Conservation (phyloP, 35 echinoderm and acorn worm species). For the Holothuria glaberrima region DNA sequence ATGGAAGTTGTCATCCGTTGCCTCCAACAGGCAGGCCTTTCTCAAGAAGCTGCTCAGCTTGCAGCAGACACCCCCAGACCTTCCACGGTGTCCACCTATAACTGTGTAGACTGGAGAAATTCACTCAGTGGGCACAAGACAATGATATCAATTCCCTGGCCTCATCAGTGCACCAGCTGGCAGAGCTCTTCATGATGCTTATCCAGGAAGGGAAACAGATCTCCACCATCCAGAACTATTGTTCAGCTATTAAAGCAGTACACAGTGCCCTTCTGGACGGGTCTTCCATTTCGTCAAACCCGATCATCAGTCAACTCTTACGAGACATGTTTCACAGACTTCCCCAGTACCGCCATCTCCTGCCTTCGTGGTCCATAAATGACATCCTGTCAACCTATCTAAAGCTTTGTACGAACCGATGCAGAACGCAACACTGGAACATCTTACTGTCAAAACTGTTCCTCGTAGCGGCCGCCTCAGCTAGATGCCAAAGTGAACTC, state of each 20-base stretch:
- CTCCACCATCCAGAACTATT: constrained; percentile 28
- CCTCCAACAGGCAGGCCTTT: neutral
- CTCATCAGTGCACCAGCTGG: neutral
- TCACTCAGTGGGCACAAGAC: neutral
- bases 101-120: neutral
- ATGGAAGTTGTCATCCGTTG: no score
- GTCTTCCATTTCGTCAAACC: neutral
- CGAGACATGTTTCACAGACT: constrained; percentile 32
- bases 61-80: neutral
- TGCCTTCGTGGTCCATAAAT: constrained; percentile 48
- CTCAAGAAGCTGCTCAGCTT: neutral
- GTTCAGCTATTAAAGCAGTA: constrained; percentile 30
- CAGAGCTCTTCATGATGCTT: constrained; percentile 34
- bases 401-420: no score
- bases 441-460: no score
- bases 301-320: neutral
- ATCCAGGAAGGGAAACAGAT: neutral
- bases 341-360: neutral
- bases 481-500: no score
- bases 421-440: no score
- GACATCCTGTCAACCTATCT: neutral
- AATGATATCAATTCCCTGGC: neutral
- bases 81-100: neutral
- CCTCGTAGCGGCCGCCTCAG: no score
- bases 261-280: constrained; percentile 39